Evolutionary conservation across 2,797 vertebrate genomes (phyloP).

Genomic region (Pseudochirops cupreus): DNA sequence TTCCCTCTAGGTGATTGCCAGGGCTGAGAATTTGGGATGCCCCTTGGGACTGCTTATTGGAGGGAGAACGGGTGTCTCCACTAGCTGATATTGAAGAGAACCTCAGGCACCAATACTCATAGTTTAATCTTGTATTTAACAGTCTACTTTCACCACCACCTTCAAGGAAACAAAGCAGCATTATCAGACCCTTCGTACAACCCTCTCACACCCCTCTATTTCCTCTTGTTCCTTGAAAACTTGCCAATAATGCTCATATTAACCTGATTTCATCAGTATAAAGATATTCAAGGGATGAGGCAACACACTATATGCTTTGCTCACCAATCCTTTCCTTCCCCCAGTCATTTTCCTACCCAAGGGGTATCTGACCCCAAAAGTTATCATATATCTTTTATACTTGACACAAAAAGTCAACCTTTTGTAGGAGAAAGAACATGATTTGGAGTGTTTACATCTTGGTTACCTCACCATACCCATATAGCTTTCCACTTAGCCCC

Average conservation of each 20-base stretch:
- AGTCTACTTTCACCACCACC: neutral
- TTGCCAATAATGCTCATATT: neutral
- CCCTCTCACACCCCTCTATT: neutral
- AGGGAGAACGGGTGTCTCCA: slow-evolving; percentile 5
- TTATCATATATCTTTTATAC: no score
- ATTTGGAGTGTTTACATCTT: neutral
- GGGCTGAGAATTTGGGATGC: slow-evolving; percentile 8
- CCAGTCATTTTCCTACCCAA: neutral
- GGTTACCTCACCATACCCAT: neutral
- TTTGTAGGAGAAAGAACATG: neutral
- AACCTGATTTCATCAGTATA: neutral
- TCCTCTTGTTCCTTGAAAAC: neutral
- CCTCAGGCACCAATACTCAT: neutral
- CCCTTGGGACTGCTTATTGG: neutral
- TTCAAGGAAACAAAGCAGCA: neutral
- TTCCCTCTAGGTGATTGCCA: slow-evolving; percentile 14
- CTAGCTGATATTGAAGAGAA: slow-evolving; percentile 39
- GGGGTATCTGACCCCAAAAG: no score
- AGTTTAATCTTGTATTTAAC: neutral
- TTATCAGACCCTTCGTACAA: neutral
- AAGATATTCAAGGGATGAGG: neutral
- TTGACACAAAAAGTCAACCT: neutral
- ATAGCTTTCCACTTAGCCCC: neutral
- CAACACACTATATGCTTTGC: neutral
- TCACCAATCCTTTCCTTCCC: neutral